phyloP scores from a whole-genome alignment of 2,113 vertebrate genomes.

The Phaethon lepturus region DNA sequence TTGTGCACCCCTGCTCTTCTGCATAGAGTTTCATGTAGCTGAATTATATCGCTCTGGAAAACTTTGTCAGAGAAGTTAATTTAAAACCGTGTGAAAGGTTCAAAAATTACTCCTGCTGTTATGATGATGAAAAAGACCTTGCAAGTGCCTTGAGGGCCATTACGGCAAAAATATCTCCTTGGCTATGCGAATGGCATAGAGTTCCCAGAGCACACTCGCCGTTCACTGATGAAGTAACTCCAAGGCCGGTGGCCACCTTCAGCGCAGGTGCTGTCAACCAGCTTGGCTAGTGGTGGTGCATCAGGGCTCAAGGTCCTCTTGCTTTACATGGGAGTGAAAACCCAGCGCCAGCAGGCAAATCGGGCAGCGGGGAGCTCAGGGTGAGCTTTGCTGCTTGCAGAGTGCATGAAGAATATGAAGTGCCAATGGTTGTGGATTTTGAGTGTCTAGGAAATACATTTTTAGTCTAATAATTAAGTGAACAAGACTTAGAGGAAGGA shows the following conservation, averaged over 20 bases:
- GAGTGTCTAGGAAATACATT: background rate
- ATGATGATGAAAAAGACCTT: background rate
- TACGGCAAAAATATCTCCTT: background rate
- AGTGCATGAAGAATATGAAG: background rate
- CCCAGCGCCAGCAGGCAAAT: background rate
- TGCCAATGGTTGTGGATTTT: background rate
- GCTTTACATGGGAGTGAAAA: background rate
- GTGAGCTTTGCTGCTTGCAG: background rate
- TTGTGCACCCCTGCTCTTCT: background rate
- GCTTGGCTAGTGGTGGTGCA: background rate
- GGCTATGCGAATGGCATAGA: fast-evolving
- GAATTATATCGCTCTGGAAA: background rate
- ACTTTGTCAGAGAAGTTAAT: background rate
- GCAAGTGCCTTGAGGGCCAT: background rate
- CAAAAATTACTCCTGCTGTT: background rate
- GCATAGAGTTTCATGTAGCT: background rate
- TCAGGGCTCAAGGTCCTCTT: background rate
- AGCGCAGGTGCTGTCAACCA: fast-evolving
- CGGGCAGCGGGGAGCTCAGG: background rate
- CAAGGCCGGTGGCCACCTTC: background rate
- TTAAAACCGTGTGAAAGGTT: background rate
- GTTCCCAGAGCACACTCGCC: fast-evolving
- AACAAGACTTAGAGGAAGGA: background rate
- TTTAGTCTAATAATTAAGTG: background rate
- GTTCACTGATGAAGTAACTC: too few relatives aligned